Evolutionary conservation across 2,113 vertebrate species (phyloP).

Genomic region (Myanophis thanlyinensis): DNA sequence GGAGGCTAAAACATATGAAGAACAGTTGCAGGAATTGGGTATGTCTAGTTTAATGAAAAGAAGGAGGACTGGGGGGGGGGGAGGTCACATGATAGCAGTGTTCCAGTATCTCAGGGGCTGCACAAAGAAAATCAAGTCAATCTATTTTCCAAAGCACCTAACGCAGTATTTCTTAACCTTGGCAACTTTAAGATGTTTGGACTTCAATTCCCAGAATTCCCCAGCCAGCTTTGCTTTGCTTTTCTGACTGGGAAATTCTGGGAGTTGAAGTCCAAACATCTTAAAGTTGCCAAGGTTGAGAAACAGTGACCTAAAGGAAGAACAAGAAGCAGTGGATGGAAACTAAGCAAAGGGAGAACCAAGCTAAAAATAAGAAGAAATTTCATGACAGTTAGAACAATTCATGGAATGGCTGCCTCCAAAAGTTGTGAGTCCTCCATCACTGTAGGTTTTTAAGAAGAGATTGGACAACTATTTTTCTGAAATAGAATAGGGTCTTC

Average conservation of each 20-base stretch:
- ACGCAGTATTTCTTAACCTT: no score
- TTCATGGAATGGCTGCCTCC: not conserved
- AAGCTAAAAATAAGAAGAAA: not conserved
- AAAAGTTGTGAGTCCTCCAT: not conserved
- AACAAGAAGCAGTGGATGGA: not conserved
- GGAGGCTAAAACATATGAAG: not conserved
- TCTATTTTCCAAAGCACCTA: not conserved
- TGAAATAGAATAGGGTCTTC: not conserved
- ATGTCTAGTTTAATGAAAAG: not conserved
- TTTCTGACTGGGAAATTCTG: no score
- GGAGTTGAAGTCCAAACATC: no score
- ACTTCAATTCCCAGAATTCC: no score
- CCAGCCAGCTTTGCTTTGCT: no score
- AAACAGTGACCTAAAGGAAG: no score
- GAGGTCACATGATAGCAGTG: not conserved
- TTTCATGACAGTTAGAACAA: not conserved
- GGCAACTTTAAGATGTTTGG: no score
- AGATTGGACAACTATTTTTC: not conserved
- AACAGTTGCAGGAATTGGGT: not conserved
- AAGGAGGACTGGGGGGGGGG: no score
- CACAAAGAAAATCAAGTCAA: not conserved
- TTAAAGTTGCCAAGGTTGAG: no score
- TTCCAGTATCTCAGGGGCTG: not conserved
- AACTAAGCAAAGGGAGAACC: not conserved
- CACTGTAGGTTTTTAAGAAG: not conserved